These are phyloP conservation scores for Oreochromis tanganicae DNA, from an alignment of 2,113 vertebrate genomes.

Conservation along the genomic window DNA sequence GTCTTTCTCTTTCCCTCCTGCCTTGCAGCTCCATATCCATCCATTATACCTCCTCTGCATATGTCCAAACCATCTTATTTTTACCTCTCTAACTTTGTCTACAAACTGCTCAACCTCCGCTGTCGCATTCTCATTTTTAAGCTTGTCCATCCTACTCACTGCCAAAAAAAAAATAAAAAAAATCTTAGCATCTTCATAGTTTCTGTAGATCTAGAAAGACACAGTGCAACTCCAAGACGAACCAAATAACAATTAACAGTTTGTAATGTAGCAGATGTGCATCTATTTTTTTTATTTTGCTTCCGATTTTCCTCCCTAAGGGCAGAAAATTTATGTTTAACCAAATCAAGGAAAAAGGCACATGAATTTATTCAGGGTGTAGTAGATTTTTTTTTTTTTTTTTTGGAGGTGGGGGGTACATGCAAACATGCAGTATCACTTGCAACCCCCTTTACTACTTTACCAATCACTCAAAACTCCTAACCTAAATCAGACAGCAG, in stretches of 20 bases:
- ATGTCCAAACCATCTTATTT: neutral
- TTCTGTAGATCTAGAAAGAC: neutral
- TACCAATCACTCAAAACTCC: neutral
- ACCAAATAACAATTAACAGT: neutral
- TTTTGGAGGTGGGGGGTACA: too few species aligned
- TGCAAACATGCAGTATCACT: neutral
- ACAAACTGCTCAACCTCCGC: neutral
- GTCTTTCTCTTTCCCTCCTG: neutral
- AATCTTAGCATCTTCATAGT: neutral
- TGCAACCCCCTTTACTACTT: neutral
- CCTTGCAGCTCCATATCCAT: neutral
- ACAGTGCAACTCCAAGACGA: neutral
- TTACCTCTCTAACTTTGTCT: neutral
- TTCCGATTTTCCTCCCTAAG: neutral
- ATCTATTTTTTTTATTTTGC: neutral
- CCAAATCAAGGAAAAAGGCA: neutral
- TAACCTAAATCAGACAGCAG: neutral
- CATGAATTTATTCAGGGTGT: neutral
- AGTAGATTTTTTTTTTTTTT: neutral
- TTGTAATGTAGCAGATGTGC: neutral
- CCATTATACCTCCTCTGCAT: neutral
- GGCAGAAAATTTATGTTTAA: neutral
- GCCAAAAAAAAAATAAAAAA: neutral
- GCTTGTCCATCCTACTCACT: neutral
- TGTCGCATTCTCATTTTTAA: neutral